Conservation (phyloP, 2,888 invertebrate genomes). For the Chloromyia formosa region DNA sequence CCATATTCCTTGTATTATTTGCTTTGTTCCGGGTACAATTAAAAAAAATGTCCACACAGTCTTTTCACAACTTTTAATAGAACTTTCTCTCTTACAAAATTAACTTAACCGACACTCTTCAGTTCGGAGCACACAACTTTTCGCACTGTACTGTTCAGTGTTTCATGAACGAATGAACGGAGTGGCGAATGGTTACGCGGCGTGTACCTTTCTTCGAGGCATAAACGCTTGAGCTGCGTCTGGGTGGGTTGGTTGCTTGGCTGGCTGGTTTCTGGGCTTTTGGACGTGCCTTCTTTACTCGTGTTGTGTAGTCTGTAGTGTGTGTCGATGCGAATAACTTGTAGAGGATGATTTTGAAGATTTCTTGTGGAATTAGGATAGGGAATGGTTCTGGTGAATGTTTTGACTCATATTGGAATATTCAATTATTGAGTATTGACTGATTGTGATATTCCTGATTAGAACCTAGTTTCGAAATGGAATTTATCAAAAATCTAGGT, state of each 20-base stretch:
- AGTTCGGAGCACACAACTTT: slow-evolving; percentile 8
- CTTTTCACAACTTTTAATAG: slow-evolving; percentile 41
- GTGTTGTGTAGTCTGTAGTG: neutral
- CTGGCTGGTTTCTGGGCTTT: neutral
- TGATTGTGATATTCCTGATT: too few relatives aligned
- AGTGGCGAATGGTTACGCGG: neutral
- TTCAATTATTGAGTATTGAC: too few relatives aligned
- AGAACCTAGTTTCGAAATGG: too few relatives aligned
- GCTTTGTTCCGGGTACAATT: slow-evolving; percentile 45
- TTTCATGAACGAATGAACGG: slow-evolving; percentile 35
- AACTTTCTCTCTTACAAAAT: slow-evolving; percentile 47
- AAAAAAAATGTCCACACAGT: slow-evolving; percentile 2
- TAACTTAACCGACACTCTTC: too few relatives aligned
- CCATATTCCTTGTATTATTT: slow-evolving; percentile 54
- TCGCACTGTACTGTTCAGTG: slow-evolving; percentile 31
- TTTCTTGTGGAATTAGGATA: neutral
- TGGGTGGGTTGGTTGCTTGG: neutral
- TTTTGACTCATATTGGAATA: too few relatives aligned
- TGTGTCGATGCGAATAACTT: neutral
- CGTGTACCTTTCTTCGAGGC: slow-evolving; percentile 18
- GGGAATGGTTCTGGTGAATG: neutral
- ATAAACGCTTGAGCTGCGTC: neutral
- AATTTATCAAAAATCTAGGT: too few relatives aligned
- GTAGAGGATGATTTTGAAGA: neutral
- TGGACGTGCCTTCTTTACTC: slow-evolving; percentile 39